Percentiles rank a stretch among this genome's conserved stretches.
Conservation (phyloP, 1,140 invertebrate species). For the Zaprionus ornatus region DNA sequence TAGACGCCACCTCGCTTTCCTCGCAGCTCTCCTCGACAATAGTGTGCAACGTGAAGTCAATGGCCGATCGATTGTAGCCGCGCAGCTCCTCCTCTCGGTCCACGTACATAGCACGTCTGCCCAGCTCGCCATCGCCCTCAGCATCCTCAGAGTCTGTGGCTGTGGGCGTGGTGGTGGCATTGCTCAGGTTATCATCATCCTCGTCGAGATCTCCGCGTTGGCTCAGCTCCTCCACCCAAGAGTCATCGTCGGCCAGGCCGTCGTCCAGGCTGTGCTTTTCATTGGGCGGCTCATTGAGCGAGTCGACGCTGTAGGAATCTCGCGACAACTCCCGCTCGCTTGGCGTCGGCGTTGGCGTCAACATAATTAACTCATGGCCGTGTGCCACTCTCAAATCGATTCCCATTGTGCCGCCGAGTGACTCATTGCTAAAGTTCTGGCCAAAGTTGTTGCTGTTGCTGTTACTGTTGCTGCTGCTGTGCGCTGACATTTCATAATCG, state of each 20-base stretch:
- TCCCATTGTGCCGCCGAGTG: slow-evolving; percentile 36
- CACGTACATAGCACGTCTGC: slow-evolving; percentile 81
- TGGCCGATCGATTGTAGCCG: slow-evolving; percentile 91
- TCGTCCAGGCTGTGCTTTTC: slow-evolving; percentile 87
- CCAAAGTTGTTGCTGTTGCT: slow-evolving; percentile 37
- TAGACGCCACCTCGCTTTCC: slow-evolving; percentile 91
- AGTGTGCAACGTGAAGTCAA: slow-evolving; percentile 95
- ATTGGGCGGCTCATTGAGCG: slow-evolving; percentile 52
- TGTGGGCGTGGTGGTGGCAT: slow-evolving; percentile 85
- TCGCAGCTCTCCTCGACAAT: slow-evolving; percentile 97
- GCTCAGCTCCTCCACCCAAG: slow-evolving; percentile 93
- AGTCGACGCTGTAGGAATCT: slow-evolving; percentile 69
- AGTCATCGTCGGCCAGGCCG: slow-evolving; percentile 93
- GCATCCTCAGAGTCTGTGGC: slow-evolving; percentile 85
- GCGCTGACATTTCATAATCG: slow-evolving; percentile 31
- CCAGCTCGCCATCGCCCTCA: slow-evolving; percentile 61
- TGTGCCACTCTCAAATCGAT: slow-evolving; percentile 25
- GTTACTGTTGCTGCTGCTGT: slow-evolving; percentile 10
- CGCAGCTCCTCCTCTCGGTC: slow-evolving; percentile 92
- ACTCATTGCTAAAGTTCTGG: slow-evolving; percentile 70
- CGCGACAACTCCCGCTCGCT: slow-evolving; percentile 64
- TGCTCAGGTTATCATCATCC: slow-evolving; percentile 86
- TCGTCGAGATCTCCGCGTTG: slow-evolving; percentile 89
- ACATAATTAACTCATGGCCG: slow-evolving; percentile 12
- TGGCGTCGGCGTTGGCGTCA: slow-evolving; percentile 44